phyloP scores from a whole-genome alignment of 2,888 invertebrate species.

The Caenorhabditis angaria region DNA sequence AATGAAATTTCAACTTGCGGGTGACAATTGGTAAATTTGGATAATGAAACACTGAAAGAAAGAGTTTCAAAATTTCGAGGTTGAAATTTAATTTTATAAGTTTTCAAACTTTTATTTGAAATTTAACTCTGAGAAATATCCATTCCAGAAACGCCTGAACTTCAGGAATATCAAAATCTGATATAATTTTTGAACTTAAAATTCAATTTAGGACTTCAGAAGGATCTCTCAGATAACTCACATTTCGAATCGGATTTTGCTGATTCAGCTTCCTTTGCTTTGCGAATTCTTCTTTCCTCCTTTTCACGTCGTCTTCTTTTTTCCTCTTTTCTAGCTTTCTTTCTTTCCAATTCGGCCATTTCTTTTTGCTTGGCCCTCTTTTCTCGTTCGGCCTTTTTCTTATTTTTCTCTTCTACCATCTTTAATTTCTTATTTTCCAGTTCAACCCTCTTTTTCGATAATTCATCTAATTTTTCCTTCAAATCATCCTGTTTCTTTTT shows the following conservation, averaged over 20 bases:
- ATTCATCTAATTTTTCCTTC: conserved; percentile 2
- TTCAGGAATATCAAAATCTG: too few species aligned
- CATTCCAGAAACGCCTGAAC: not conserved
- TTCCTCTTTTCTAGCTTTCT: not conserved
- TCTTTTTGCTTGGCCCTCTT: conserved; percentile 1
- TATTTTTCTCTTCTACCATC: not conserved
- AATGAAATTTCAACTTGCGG: too few species aligned
- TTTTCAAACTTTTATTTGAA: not conserved
- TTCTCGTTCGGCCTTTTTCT: not conserved
- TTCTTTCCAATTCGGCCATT: not conserved
- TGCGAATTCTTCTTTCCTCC: not conserved
- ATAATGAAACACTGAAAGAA: too few species aligned
- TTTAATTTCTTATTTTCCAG: not conserved
- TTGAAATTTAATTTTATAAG: not conserved
- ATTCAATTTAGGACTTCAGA: too few species aligned
- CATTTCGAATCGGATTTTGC: too few species aligned
- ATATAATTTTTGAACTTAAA: too few species aligned
- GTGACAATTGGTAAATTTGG: too few species aligned
- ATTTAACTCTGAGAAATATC: not conserved
- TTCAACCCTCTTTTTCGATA: not conserved
- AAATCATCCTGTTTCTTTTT: not conserved
- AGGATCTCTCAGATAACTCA: too few species aligned
- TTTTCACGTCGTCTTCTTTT: conserved; percentile 7
- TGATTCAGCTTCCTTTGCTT: conserved; percentile 8
- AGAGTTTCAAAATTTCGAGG: not conserved